Evolutionary conservation across 2,888 invertebrate genomes (phyloP).

Genomic region (Protonemura montana): DNA sequence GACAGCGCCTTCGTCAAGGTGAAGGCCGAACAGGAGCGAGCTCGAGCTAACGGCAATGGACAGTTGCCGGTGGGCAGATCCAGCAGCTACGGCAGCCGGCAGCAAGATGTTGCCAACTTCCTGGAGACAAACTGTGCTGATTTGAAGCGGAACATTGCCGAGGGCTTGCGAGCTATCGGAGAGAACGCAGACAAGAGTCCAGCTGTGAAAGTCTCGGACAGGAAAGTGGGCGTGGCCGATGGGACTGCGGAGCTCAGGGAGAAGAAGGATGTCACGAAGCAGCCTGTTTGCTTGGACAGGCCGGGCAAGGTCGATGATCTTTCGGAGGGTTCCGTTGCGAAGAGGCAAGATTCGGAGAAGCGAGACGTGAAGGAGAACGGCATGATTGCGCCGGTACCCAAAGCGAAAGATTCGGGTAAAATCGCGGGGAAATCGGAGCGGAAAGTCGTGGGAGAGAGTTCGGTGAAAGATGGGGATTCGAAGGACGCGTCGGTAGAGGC

Average conservation of each 20-base stretch:
- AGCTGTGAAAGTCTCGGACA: background rate
- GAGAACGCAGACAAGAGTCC: background rate
- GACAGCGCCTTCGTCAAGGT: slow-evolving; percentile 69
- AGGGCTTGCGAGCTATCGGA: slow-evolving; percentile 22
- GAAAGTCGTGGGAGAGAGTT: background rate
- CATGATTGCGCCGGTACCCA: background rate
- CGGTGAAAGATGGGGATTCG: background rate
- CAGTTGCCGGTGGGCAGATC: too few species aligned
- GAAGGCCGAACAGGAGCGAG: slow-evolving; percentile 53
- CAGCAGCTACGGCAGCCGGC: background rate
- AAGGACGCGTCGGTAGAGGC: background rate
- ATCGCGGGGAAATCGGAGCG: background rate
- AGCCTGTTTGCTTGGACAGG: too few species aligned
- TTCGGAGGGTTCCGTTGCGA: too few species aligned
- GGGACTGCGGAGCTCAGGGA: too few species aligned
- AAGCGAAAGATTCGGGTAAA: background rate
- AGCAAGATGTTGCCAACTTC: background rate
- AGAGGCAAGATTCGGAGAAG: background rate
- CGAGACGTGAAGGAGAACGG: background rate
- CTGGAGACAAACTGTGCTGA: slow-evolving; percentile 1
- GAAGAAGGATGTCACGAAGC: too few species aligned
- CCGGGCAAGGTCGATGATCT: too few species aligned
- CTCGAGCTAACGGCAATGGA: background rate
- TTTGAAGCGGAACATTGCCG: slow-evolving; percentile 22
- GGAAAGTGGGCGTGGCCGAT: background rate